phyloP scores from a whole-genome alignment of 2,797 vertebrate species.

The Poeciliopsis infans region DNA sequence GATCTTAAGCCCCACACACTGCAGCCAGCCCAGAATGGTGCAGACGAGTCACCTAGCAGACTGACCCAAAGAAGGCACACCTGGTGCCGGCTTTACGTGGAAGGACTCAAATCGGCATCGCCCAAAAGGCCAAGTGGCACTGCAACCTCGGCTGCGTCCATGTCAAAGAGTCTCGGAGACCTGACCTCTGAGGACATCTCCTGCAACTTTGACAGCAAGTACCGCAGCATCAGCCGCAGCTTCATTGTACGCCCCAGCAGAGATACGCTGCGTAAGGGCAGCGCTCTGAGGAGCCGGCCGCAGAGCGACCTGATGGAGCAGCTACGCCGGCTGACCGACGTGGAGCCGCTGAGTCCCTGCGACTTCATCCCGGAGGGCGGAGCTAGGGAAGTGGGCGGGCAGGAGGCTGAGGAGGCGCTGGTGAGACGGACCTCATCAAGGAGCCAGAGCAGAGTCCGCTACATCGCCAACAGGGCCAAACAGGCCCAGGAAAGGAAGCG shows the following conservation, averaged over 20 bases:
- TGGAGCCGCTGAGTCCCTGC: constrained; percentile 76
- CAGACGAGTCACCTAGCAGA: constrained; percentile 46
- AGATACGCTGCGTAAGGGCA: constrained; percentile 62
- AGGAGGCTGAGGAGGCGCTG: constrained; percentile 71
- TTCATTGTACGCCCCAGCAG: constrained; percentile 78
- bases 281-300: constrained; percentile 20
- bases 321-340: constrained; percentile 85
- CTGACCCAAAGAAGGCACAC: constrained; percentile 84
- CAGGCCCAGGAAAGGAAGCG: constrained; percentile 91
- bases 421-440: constrained; percentile 88
- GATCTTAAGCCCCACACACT: constrained; percentile 79
- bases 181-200: constrained; percentile 92
- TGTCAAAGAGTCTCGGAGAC: constrained; percentile 96
- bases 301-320: constrained; percentile 84
- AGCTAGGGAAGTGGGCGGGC: constrained; percentile 31
- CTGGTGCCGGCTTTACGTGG: constrained; percentile 89
- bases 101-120: constrained; percentile 83
- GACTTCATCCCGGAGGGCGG: constrained; percentile 65
- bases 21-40: constrained; percentile 45
- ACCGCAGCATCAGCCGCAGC: constrained; percentile 87
- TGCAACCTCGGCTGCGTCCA: constrained; percentile 58
- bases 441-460: constrained; percentile 92
- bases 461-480: constrained; percentile 91
- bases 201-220: constrained; percentile 87
- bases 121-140: constrained; percentile 52